Conservation (phyloP, 2,888 invertebrate species). For the Cerastoderma edule region DNA sequence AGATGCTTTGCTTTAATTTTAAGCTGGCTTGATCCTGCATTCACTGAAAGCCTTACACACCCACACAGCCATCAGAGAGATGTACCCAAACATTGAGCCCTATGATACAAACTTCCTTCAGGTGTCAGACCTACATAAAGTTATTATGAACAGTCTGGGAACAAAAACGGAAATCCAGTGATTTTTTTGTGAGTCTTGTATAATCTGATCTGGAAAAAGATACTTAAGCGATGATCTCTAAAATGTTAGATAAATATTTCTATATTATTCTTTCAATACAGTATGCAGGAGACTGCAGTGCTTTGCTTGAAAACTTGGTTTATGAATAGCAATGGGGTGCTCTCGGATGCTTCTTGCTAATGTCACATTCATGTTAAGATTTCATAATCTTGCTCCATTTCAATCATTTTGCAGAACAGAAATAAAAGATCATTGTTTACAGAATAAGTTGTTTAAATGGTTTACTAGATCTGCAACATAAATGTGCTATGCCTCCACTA, state of each 20-base stretch:
- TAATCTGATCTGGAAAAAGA: neutral
- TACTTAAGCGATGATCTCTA: neutral
- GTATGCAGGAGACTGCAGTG: neutral
- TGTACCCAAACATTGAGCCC: slow-evolving; percentile 77
- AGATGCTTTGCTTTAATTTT: no score
- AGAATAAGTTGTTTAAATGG: no score
- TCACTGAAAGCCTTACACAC: no score
- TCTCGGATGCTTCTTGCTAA: neutral
- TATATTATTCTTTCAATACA: neutral
- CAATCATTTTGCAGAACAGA: no score
- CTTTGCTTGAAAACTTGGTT: neutral
- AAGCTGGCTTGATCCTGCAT: no score
- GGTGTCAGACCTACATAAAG: slow-evolving; percentile 78
- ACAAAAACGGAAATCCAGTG: slow-evolving; percentile 77
- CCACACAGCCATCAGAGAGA: slow-evolving; percentile 20
- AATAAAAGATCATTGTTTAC: no score
- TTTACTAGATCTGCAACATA: no score
- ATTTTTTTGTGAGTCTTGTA: slow-evolving; percentile 77
- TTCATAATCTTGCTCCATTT: no score
- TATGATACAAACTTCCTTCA: slow-evolving; percentile 73
- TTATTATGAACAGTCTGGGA: slow-evolving; percentile 81
- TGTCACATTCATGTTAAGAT: no score
- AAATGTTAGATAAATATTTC: neutral
- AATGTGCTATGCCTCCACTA: no score
- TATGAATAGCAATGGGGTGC: neutral